Base-by-base conservation (phyloP, 2,797 vertebrate species). In the Semotilus atromaculatus region DNA sequence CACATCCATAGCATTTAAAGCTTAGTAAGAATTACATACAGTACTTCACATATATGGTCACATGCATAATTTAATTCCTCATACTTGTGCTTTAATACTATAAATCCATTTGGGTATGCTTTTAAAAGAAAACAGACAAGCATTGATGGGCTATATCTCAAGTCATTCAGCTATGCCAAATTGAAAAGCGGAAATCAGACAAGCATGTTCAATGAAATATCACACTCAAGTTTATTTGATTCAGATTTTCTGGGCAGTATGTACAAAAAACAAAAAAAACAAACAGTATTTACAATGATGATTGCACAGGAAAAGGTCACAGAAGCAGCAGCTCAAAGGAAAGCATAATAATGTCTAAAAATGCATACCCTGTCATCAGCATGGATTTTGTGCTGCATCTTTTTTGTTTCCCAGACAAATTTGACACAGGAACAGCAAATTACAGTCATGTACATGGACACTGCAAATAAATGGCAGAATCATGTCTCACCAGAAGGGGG, bases 201-300 rank as follows among this genome's bases (percentile, higher is more conserved):
- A 83, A n/a, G 19, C 34, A 76, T n/a, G 10, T 70, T 51, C 70
- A 84, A 81, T 80, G 60, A 64, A 82, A 77, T 68, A 76, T 84
- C 64, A 81, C 78, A 84, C 85, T 66, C 66, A 86, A 72, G 45
- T 89, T 62, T 87, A 86, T 89, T 89, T 86, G 64, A 80, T 87
- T 81, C 31, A 75, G 79, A 48, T 64, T 80, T 81, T 83, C 76
- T 80, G 85, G 83, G 76, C 87, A 84, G 71, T 79, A 48, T 79
- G 81, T 89, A 83, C 88, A 89, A 88, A 89, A 89, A 87, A n/a
- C n/a, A n/a, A n/a, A n/a, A n/a, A n/a, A n/a, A n/a, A n/a, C n/a
- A 80, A 88, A 43, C 87, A 34, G 55, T 88, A 88, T 89, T 88
- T 89, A 89, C 89, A 89, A 72, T 70, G 43, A 80, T 82, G 62